Conservation (phyloP, 2,888 invertebrate species). For the Euspilapteryx auroguttella region DNA sequence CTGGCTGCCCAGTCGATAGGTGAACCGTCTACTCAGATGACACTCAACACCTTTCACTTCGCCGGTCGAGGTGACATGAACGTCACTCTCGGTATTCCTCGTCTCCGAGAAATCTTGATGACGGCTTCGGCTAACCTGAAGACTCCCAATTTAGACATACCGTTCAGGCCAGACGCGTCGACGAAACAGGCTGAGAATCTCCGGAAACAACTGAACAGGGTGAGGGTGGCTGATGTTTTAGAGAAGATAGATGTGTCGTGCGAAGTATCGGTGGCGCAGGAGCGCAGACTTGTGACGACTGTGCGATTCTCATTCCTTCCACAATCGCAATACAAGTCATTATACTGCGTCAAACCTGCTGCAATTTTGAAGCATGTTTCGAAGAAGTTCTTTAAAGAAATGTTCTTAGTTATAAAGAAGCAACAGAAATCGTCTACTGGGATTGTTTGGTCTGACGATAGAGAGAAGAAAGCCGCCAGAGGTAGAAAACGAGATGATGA, state of each 20-base stretch:
- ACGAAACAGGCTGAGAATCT: slow-evolving; percentile 68
- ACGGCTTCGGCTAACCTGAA: slow-evolving; percentile 90
- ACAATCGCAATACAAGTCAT: slow-evolving; percentile 69
- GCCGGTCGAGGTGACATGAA: slow-evolving; percentile 99
- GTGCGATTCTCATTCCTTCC: slow-evolving; percentile 77
- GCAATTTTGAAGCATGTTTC: slow-evolving; percentile 76
- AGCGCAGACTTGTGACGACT: slow-evolving; percentile 64
- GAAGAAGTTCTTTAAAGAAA: slow-evolving; percentile 65
- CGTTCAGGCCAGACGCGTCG: slow-evolving; percentile 61
- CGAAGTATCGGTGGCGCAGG: slow-evolving; percentile 55
- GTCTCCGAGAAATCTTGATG: slow-evolving; percentile 96
- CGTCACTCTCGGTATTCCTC: slow-evolving; percentile 98
- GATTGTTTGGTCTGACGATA: slow-evolving; percentile 49
- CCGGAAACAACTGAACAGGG: slow-evolving; percentile 72
- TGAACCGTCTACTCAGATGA: slow-evolving; percentile 99
- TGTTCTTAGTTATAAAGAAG: slow-evolving; percentile 66
- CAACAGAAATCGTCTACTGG: slow-evolving; percentile 56
- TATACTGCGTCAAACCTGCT: slow-evolving; percentile 71
- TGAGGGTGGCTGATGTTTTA: slow-evolving; percentile 78
- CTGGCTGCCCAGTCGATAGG: slow-evolving; percentile 98
- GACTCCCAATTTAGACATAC: slow-evolving; percentile 96
- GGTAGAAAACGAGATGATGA: too few species aligned
- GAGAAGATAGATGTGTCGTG: slow-evolving; percentile 68
- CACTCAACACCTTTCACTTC: slow-evolving; percentile 99
- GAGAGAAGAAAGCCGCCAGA: slow-evolving; percentile 16